Percentiles rank a stretch among this genome's conserved stretches.
These are phyloP conservation scores for Chironex yamaguchii DNA, from an alignment of 30 jellyfish, hydroid and myxozoan species.

Conservation along the genomic window DNA sequence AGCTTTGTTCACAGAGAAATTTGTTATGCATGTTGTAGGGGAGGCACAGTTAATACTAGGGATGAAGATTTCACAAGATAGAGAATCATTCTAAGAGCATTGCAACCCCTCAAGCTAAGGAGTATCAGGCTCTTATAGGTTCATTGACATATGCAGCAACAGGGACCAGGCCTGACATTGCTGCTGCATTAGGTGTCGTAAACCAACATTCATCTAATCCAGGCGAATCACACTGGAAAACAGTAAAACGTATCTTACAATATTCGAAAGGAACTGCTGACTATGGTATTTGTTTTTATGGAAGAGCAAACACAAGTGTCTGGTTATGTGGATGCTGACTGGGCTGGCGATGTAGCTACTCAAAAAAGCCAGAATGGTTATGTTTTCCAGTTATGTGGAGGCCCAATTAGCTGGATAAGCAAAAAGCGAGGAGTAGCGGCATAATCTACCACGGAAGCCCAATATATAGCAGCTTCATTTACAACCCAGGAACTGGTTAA, in stretches of 20 bases:
- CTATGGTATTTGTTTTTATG: background rate
- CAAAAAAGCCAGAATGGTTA: background rate
- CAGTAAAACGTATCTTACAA: background rate
- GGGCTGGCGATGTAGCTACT: background rate
- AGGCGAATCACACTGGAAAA: too few relatives aligned
- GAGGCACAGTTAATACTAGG: background rate
- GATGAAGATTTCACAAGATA: background rate
- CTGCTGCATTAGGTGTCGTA: too few relatives aligned
- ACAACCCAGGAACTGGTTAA: too few relatives aligned
- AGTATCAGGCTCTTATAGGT: background rate
- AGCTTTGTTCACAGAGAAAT: too few relatives aligned
- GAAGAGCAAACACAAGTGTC: too few relatives aligned
- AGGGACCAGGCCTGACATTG: background rate
- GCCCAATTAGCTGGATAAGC: background rate
- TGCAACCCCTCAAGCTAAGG: background rate
- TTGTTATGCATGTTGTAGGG: background rate
- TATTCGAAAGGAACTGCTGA: background rate
- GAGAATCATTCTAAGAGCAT: background rate
- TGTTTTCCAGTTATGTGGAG: background rate
- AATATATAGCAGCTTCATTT: too few relatives aligned
- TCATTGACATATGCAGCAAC: background rate
- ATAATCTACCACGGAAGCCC: too few relatives aligned
- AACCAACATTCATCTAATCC: too few relatives aligned
- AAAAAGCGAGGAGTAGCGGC: too few relatives aligned
- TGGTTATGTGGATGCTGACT: background rate